phyloP scores from a whole-genome alignment of 2,888 invertebrate species.

The Meiosimyza platycephala region DNA sequence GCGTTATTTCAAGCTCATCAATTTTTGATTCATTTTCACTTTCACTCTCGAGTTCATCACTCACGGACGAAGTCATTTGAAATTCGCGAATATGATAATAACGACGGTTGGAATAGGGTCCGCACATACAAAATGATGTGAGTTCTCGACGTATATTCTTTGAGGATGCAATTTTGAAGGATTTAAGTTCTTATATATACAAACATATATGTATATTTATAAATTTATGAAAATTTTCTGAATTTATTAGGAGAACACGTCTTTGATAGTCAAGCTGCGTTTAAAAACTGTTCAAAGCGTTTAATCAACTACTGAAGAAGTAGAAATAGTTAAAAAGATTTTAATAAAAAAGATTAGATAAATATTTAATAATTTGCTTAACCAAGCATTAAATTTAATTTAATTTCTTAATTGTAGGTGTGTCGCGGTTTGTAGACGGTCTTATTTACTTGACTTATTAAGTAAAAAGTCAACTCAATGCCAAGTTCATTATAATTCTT shows the following conservation, averaged over 20 bases:
- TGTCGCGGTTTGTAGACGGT: neutral
- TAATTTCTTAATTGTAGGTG: slow-evolving; percentile 30
- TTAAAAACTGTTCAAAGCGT: neutral
- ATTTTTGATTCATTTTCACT: slow-evolving; percentile 52
- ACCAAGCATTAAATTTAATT: slow-evolving; percentile 56
- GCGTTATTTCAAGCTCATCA: slow-evolving; percentile 38
- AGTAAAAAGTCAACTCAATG: neutral
- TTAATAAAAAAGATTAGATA: no score
- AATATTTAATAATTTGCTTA: slow-evolving; percentile 37
- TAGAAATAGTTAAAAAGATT: neutral
- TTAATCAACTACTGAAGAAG: no score
- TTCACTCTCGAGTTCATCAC: slow-evolving; percentile 54
- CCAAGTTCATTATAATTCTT: slow-evolving; percentile 6
- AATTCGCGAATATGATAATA: slow-evolving; percentile 61
- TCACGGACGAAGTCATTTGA: slow-evolving; percentile 55
- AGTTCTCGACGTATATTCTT: slow-evolving; percentile 54
- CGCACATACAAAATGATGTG: slow-evolving; percentile 62
- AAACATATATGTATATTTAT: neutral
- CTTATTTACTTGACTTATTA: no score
- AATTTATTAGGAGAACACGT: neutral
- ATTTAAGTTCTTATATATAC: slow-evolving; percentile 20
- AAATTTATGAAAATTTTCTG: neutral
- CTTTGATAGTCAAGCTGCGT: neutral
- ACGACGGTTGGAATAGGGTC: slow-evolving; percentile 59
- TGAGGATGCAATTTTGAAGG: slow-evolving; percentile 64